Conservation (phyloP, 2,888 invertebrate species). For the Megalurothrips usitatus region DNA sequence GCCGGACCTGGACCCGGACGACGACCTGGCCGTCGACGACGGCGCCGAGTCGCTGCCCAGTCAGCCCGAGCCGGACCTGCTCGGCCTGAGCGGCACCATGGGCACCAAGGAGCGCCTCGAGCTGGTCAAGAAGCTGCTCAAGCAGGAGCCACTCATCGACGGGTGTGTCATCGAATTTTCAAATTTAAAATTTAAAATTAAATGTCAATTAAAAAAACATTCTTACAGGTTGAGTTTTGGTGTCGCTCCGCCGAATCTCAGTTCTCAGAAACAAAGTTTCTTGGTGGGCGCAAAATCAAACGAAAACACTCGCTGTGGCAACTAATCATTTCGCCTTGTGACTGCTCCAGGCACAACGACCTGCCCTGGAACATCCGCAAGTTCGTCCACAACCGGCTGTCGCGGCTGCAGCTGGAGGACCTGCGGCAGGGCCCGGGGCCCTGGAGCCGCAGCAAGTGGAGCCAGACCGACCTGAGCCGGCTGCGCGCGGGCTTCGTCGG, state of each 20-base stretch:
- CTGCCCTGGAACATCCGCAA: conserved; percentile 48
- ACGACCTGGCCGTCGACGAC: neutral
- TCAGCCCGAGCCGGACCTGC: neutral
- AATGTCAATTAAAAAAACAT: too few species aligned
- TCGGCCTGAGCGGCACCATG: neutral
- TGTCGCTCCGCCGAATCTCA: too few species aligned
- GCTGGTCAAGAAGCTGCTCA: conserved; percentile 57
- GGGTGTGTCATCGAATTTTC: conserved; percentile 48
- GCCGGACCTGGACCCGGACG: neutral
- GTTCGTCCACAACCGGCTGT: conserved; percentile 54
- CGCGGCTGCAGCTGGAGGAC: conserved; percentile 62
- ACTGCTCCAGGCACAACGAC: conserved; percentile 51
- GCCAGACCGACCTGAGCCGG: conserved; percentile 71
- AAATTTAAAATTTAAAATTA: too few species aligned
- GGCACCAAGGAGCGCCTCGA: conserved; percentile 53
- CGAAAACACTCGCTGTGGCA: too few species aligned
- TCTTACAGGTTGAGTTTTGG: too few species aligned
- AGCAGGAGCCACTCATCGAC: conserved; percentile 59
- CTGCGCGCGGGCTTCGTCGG: conserved; percentile 70
- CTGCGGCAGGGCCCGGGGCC: conserved; percentile 61
- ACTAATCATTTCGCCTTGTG: neutral
- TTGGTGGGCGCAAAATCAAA: too few species aligned
- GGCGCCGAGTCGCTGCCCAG: neutral
- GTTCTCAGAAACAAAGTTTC: too few species aligned
- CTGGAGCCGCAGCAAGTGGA: conserved; percentile 73